Evolutionary conservation across 1,140 invertebrate genomes (phyloP).

Genomic region (Heliconius congener): DNA sequence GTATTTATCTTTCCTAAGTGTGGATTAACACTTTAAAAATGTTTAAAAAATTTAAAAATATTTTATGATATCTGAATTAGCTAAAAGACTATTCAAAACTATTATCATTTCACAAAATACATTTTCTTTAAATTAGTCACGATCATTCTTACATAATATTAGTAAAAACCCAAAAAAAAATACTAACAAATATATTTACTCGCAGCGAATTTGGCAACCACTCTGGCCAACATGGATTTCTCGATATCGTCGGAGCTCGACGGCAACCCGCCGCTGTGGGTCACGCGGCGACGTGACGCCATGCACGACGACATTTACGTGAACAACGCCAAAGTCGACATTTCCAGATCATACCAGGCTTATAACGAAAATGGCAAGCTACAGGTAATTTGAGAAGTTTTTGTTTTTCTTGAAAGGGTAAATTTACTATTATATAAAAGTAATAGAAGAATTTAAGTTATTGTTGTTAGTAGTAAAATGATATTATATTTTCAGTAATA

Average conservation of each 20-base stretch:
- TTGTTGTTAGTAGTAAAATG: no score
- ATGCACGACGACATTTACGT: constrained; percentile 88
- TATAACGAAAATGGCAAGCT: constrained; percentile 82
- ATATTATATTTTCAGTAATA: no score
- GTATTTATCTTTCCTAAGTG: no score
- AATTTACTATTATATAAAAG: neutral
- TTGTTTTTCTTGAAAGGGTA: neutral
- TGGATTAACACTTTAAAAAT: no score
- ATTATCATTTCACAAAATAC: no score
- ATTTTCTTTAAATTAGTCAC: no score
- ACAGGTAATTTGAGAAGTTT: constrained; percentile 82
- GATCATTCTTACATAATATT: no score
- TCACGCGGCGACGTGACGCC: constrained; percentile 83
- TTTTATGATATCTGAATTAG: no score
- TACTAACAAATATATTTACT: neutral
- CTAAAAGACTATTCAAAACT: no score
- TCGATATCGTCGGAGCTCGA: constrained; percentile 88
- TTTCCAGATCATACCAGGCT: constrained; percentile 86
- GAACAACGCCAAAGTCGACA: constrained; percentile 89
- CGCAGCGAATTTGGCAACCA: constrained; percentile 87
- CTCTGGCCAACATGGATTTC: constrained; percentile 84
- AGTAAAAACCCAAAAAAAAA: no score
- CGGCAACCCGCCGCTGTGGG: constrained; percentile 90
- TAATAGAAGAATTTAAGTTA: no score
- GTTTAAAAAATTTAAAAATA: no score